Evolutionary conservation across 2,797 vertebrate genomes (phyloP).

Genomic region (Enteromius mattozi): DNA sequence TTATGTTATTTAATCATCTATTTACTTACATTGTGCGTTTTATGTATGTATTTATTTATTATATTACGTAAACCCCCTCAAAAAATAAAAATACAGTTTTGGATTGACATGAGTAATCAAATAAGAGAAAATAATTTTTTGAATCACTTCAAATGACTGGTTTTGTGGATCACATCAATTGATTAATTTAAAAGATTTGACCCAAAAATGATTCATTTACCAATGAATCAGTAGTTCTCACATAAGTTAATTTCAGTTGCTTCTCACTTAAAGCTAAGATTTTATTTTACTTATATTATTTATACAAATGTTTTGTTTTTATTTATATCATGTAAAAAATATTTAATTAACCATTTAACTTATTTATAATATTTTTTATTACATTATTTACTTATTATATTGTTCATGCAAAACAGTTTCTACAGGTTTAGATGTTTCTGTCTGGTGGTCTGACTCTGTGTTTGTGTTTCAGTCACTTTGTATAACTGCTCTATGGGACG

Average conservation of each 20-base stretch:
- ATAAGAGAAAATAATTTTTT: neutral
- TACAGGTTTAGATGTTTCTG: neutral
- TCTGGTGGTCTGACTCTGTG: neutral
- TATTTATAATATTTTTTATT: neutral
- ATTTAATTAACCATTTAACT: neutral
- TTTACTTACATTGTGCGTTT: no score
- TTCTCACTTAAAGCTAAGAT: neutral
- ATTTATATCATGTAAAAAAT: no score
- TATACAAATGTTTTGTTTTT: no score
- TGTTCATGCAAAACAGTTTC: neutral
- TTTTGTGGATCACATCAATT: neutral
- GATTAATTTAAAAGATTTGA: neutral
- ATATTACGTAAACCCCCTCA: no score
- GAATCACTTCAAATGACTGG: neutral
- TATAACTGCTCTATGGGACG: conserved; percentile 94
- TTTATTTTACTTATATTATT: no score
- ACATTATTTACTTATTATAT: neutral
- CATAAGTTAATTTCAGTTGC: neutral
- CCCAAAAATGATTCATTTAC: neutral
- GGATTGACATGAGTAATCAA: no score
- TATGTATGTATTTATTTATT: no score
- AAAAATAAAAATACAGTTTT: no score
- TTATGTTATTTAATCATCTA: no score
- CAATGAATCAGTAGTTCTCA: neutral
- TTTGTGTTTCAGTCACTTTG: conserved; percentile 83